Conservation (phyloP, 2,888 invertebrate genomes). For the Amblyjoppa proteus region DNA sequence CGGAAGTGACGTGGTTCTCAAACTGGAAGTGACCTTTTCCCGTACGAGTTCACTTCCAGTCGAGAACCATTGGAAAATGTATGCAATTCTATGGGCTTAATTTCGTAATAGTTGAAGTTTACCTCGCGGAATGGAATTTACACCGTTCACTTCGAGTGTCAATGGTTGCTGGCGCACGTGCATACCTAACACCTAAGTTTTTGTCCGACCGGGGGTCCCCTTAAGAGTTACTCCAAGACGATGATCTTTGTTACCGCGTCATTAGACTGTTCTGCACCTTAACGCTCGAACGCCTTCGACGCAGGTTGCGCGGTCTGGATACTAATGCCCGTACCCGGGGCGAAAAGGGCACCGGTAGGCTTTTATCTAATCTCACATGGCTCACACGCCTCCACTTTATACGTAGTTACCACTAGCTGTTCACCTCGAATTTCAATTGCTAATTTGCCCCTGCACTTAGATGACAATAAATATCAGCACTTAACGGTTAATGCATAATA, state of each 20-base stretch:
- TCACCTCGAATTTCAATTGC: constrained; percentile 72
- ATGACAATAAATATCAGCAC: constrained; percentile 71
- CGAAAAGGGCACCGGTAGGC: constrained; percentile 66
- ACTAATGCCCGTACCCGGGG: constrained; percentile 58
- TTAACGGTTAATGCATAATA: constrained; percentile 64
- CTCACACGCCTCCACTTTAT: constrained; percentile 62
- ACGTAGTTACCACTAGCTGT: constrained; percentile 52
- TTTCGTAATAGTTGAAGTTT: not conserved
- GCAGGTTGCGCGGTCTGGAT: constrained; percentile 53
- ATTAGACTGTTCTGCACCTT: constrained; percentile 59
- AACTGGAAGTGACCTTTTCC: too few species aligned
- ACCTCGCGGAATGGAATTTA: not conserved
- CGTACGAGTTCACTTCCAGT: too few species aligned
- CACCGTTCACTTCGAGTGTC: too few species aligned
- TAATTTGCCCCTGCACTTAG: constrained; percentile 68
- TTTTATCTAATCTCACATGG: constrained; percentile 68
- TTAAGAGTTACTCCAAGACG: constrained; percentile 42
- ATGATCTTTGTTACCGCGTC: constrained; percentile 46
- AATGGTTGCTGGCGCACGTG: too few species aligned
- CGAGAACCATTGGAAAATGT: too few species aligned
- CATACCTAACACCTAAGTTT: too few species aligned
- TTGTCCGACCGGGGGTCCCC: not conserved
- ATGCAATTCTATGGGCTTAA: too few species aligned
- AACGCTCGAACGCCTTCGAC: constrained; percentile 67
- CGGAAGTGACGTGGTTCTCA: too few species aligned